A percentile compares a stretch with the other conserved stretches of the same genome.
Conservation (phyloP, 30 jellyfish, hydroid and myxozoan species). For the Chrysaora quinquecirrha region DNA sequence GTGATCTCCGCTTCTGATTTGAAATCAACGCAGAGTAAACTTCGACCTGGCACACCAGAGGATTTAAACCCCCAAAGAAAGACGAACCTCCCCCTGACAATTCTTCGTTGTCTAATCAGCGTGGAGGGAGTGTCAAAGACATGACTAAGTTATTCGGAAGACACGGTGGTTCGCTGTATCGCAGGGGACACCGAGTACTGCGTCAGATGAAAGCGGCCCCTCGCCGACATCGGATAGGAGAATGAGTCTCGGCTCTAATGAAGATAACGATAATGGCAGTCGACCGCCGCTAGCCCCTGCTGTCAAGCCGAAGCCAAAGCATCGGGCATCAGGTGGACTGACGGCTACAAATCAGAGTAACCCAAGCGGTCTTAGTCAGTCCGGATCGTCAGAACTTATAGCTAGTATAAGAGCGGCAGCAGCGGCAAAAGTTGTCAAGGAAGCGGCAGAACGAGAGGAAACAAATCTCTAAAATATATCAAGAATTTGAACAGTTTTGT, state of each 20-base stretch:
- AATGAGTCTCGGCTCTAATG: slow-evolving; percentile 9
- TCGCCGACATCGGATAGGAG: slow-evolving; percentile 50
- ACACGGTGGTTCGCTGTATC: slow-evolving; percentile 34
- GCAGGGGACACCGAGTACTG: slow-evolving; percentile 29
- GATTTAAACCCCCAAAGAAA: slow-evolving; percentile 20
- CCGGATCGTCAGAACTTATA: slow-evolving; percentile 81
- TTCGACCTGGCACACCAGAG: slow-evolving; percentile 67
- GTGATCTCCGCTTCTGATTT: slow-evolving; percentile 53
- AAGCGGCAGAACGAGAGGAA: slow-evolving; percentile 42
- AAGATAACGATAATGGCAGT: slow-evolving; percentile 16
- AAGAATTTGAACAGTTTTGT: no score
- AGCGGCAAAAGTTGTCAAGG: slow-evolving; percentile 70
- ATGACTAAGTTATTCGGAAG: slow-evolving; percentile 41
- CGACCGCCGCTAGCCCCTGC: slow-evolving; percentile 89
- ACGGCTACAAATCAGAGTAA: no score
- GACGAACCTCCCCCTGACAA: slow-evolving; percentile 35
- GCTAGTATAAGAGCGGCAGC: slow-evolving; percentile 95
- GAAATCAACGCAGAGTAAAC: slow-evolving; percentile 42
- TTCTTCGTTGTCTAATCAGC: slow-evolving; percentile 29
- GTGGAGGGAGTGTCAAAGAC: slow-evolving; percentile 79
- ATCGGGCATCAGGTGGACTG: slow-evolving; percentile 33
- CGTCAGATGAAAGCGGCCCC: slow-evolving; percentile 41
- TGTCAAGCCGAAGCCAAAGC: slow-evolving; percentile 76
- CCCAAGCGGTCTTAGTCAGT: neutral
- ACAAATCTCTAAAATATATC: slow-evolving; percentile 45